Evolutionary conservation across 2,888 invertebrate genomes (phyloP).

Genomic region (Scelioninae gen. 2): DNA sequence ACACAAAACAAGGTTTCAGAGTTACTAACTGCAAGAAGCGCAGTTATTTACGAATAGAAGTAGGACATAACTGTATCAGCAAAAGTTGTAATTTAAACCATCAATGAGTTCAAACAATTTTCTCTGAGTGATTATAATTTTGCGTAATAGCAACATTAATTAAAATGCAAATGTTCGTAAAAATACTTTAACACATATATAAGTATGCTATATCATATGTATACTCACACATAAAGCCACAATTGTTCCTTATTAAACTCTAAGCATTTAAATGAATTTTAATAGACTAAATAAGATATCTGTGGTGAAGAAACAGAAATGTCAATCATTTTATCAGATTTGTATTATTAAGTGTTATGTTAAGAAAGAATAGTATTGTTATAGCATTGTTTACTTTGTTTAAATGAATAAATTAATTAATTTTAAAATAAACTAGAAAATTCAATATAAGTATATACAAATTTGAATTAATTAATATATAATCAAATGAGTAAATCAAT

Average conservation of each 20-base stretch:
- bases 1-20: slow-evolving; percentile 15
- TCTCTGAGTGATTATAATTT: slow-evolving; percentile 10
- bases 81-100: slow-evolving; percentile 37
- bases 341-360: no score
- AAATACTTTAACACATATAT: not conserved
- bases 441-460: no score
- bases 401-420: not conserved
- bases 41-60: slow-evolving; percentile 47
- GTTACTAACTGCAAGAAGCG: slow-evolving; percentile 25
- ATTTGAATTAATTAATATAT: no score
- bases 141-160: not conserved
- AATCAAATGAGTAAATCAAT: not conserved
- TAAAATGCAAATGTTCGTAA: not conserved
- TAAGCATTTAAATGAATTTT: no score
- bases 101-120: slow-evolving; percentile 11
- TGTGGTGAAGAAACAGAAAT: no score
- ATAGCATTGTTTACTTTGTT: no score
- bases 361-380: no score
- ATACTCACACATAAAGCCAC: no score
- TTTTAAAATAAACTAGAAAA: not conserved
- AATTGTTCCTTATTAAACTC: no score
- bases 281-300: no score
- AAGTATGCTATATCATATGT: no score
- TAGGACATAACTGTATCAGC: slow-evolving; percentile 54
- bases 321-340: no score